Evolutionary conservation across 2,113 vertebrate genomes (phyloP).

Genomic region (Cyanoliseus patagonus): DNA sequence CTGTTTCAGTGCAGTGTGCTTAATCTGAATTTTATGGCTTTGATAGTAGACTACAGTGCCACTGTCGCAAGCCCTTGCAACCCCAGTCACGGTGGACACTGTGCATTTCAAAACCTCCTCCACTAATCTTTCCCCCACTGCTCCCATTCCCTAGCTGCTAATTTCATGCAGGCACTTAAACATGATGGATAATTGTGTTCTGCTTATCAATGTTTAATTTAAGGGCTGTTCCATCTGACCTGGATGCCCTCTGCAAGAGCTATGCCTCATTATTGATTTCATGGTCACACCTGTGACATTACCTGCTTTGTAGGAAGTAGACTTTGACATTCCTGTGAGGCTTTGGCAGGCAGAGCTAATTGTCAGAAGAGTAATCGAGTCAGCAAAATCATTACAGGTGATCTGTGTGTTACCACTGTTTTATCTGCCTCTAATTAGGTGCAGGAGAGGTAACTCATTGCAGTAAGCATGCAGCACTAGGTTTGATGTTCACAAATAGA

Average conservation of each 20-base stretch:
- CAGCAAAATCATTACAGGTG: conserved; percentile 79
- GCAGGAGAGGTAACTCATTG: conserved; percentile 64
- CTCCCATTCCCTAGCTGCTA: conserved; percentile 61
- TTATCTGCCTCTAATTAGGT: conserved; percentile 78
- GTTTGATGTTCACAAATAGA: conserved; percentile 58
- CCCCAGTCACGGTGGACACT: conserved; percentile 49
- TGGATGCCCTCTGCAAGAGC: conserved; percentile 75
- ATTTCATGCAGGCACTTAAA: conserved; percentile 73
- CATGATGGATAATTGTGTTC: conserved; percentile 71
- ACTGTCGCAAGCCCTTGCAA: conserved; percentile 15
- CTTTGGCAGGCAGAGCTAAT: conserved; percentile 72
- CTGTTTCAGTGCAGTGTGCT: background rate
- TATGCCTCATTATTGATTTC: conserved; percentile 79
- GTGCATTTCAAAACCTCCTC: conserved; percentile 33
- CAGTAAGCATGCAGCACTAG: background rate
- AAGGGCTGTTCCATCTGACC: conserved; percentile 76
- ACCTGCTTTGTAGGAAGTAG: conserved; percentile 74
- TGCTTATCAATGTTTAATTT: conserved; percentile 74
- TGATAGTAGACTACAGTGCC: conserved; percentile 1
- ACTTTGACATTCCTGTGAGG: conserved; percentile 75
- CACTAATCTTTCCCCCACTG: conserved; percentile 60
- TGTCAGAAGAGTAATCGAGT: conserved; percentile 78
- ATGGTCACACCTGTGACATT: conserved; percentile 79
- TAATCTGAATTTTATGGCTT: conserved; percentile 67
- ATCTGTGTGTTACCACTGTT: conserved; percentile 76